Conservation (phyloP, 2,113 vertebrate genomes). For the Gymnorhina tibicen region DNA sequence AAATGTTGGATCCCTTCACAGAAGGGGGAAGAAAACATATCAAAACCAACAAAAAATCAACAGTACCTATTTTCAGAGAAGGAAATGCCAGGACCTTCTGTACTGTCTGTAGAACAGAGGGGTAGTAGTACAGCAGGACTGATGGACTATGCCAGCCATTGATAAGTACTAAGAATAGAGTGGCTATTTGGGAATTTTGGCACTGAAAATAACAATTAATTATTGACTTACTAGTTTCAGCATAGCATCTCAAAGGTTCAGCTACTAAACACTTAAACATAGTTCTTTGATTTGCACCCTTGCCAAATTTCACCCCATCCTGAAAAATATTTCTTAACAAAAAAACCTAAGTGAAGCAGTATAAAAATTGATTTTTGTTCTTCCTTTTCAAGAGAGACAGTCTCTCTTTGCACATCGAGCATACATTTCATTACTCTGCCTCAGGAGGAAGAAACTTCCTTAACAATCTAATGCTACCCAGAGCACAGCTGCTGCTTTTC, state of each 20-base stretch:
- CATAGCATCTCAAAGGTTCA: background rate
- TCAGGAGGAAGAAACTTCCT: background rate
- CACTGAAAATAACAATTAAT: background rate
- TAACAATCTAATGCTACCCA: background rate
- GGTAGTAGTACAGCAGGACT: background rate
- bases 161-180: background rate
- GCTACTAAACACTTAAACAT: background rate
- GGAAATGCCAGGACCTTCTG: background rate
- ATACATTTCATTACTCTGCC: background rate
- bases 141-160: background rate
- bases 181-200: background rate
- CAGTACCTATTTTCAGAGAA: background rate
- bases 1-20: background rate
- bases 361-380: background rate
- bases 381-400: background rate
- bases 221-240: background rate
- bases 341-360: background rate
- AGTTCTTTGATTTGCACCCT: background rate
- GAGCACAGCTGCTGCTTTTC: background rate
- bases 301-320: background rate
- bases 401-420: background rate
- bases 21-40: background rate
- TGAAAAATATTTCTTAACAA: background rate
- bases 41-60: background rate
- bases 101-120: fast-evolving